Percentiles rank a stretch among this genome's conserved stretches.
Conservation (phyloP, 2,888 invertebrate genomes). For the Tricholauxania praeusta region DNA sequence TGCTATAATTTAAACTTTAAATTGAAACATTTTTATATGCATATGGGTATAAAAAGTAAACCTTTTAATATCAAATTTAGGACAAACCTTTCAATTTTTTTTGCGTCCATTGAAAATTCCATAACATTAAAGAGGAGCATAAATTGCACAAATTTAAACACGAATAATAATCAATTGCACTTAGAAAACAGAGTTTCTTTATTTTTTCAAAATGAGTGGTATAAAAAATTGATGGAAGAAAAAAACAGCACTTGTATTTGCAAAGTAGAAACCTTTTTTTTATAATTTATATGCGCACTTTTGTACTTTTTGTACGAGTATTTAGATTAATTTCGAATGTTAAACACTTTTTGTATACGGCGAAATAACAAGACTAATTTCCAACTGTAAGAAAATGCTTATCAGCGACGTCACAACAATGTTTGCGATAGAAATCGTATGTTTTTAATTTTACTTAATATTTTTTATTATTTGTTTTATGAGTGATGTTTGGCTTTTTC, state of each 20-base stretch:
- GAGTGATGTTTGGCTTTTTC: background rate
- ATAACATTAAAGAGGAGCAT: slow-evolving; percentile 64
- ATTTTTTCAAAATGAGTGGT: no score
- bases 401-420: slow-evolving; percentile 22
- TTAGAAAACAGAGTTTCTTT: background rate
- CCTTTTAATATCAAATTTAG: background rate
- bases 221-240: no score
- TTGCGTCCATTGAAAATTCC: slow-evolving; percentile 65
- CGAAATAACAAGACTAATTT: no score
- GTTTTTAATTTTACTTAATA: background rate
- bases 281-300: no score
- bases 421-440: background rate
- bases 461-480: slow-evolving; percentile 1
- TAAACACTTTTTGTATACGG: no score
- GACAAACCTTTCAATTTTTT: slow-evolving; percentile 63
- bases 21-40: no score
- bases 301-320: no score
- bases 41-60: no score
- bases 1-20: no score
- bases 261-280: no score
- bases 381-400: background rate
- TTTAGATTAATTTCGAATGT: no score
- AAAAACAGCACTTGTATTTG: no score
- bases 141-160: slow-evolving; percentile 59
- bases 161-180: slow-evolving; percentile 45